phyloP scores from a whole-genome alignment of 1,140 invertebrate genomes.

The Chionoecetes opilio region DNA sequence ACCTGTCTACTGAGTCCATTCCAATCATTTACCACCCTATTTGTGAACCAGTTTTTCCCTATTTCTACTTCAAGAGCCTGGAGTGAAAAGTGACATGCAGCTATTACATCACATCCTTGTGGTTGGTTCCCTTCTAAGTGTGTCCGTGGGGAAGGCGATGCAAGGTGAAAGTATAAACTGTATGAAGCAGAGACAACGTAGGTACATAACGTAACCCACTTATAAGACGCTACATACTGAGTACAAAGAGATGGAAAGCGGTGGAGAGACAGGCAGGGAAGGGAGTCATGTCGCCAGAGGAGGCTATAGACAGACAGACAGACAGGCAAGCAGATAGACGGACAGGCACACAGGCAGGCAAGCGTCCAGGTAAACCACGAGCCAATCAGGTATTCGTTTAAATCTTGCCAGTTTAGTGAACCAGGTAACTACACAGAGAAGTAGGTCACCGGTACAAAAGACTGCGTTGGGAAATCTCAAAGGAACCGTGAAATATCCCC shows the following conservation, averaged over 20 bases:
- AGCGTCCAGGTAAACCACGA: not conserved
- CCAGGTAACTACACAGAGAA: conserved; percentile 54
- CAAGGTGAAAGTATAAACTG: not conserved
- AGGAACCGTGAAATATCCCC: conserved; percentile 62
- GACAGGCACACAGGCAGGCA: conserved; percentile 9
- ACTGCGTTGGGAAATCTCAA: conserved; percentile 61
- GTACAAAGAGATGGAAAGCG: not conserved
- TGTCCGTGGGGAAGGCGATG: not conserved
- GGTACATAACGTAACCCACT: not conserved
- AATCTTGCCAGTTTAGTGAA: conserved; percentile 58
- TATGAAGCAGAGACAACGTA: too few species aligned
- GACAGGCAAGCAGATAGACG: not conserved
- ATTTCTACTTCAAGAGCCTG: not conserved
- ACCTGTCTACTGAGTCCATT: too few species aligned
- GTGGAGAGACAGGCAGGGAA: too few species aligned
- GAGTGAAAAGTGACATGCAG: too few species aligned
- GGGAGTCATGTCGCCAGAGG: too few species aligned
- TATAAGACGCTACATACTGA: not conserved
- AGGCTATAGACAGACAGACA: not conserved
- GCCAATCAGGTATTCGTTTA: conserved; percentile 9
- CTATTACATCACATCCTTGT: too few species aligned
- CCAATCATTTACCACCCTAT: too few species aligned
- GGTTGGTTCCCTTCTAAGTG: not conserved
- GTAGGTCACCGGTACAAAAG: conserved; percentile 61
- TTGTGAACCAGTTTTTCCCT: too few species aligned